These are phyloP conservation scores for Gonatopus flavifemur DNA, from an alignment of 1,140 invertebrate species.

Conservation along the genomic window DNA sequence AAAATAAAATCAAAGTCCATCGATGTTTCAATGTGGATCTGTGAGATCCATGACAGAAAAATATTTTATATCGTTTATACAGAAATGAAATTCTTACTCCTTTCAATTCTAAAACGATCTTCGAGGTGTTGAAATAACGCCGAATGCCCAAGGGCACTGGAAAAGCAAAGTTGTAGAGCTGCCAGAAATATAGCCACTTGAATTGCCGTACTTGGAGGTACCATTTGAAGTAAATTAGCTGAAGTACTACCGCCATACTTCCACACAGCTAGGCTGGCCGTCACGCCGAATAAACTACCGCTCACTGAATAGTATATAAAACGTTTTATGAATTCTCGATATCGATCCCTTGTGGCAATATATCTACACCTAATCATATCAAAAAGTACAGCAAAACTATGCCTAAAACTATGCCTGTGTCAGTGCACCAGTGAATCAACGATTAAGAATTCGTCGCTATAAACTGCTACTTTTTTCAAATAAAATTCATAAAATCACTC, in stretches of 20 bases:
- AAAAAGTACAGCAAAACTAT: too few relatives aligned
- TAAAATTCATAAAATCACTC: too few relatives aligned
- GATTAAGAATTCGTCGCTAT: too few relatives aligned
- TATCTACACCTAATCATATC: too few relatives aligned
- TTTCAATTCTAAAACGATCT: conserved; percentile 62
- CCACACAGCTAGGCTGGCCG: conserved; percentile 62
- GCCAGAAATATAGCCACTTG: conserved; percentile 68
- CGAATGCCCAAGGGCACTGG: conserved; percentile 72
- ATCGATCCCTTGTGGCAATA: too few relatives aligned
- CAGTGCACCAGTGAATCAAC: too few relatives aligned
- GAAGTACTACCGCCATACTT: conserved; percentile 62
- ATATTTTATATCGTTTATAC: neutral
- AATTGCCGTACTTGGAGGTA: conserved; percentile 65
- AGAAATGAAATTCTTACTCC: conserved; percentile 51
- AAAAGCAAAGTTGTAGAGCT: conserved; percentile 74
- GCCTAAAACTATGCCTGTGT: too few relatives aligned
- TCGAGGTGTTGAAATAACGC: conserved; percentile 76
- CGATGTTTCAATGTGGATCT: conserved; percentile 3
- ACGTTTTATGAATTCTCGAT: too few relatives aligned
- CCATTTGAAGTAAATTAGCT: conserved; percentile 60
- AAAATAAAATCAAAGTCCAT: conserved; percentile 38
- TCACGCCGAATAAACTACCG: conserved; percentile 66
- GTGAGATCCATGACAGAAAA: conserved; percentile 1
- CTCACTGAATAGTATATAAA: too few relatives aligned
- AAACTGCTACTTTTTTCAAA: too few relatives aligned